A percentile compares a stretch with the other conserved stretches of the same genome.
Conservation (phyloP, 2,888 invertebrate species). For the Rhaphigaster nebulosa region DNA sequence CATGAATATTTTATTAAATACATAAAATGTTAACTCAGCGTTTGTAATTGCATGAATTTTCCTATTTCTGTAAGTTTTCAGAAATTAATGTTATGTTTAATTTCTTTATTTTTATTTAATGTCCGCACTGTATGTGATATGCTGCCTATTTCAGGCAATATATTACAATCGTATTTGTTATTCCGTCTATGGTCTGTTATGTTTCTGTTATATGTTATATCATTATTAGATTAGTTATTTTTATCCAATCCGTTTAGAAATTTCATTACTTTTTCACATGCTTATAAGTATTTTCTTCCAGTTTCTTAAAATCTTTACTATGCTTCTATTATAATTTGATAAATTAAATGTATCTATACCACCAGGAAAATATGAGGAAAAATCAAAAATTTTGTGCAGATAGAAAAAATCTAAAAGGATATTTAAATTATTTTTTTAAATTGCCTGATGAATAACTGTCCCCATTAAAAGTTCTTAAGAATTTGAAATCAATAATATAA, state of each 20-base stretch:
- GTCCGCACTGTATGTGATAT: not conserved
- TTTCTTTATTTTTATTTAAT: not conserved
- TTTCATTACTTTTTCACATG: not conserved
- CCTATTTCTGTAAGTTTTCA: not conserved
- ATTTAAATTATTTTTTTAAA: not conserved
- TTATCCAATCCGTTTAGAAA: not conserved
- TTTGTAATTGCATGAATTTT: not conserved
- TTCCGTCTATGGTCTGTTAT: not conserved
- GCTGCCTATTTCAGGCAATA: not conserved
- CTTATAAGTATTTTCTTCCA: not conserved
- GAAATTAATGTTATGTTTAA: not conserved
- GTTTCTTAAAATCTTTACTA: too few relatives aligned
- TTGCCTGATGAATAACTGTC: not conserved
- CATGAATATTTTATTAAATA: not conserved
- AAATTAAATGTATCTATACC: too few relatives aligned
- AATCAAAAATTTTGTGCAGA: too few relatives aligned
- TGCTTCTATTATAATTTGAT: too few relatives aligned
- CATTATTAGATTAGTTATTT: not conserved
- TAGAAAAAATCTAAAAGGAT: too few relatives aligned
- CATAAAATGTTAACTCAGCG: not conserved
- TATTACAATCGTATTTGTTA: not conserved
- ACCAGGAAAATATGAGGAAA: too few relatives aligned
- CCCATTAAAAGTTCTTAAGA: not conserved
- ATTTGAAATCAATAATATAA: too few relatives aligned
- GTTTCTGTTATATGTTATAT: not conserved